phyloP scores from a whole-genome alignment of 2,888 invertebrate species.

The Baccha elongata region DNA sequence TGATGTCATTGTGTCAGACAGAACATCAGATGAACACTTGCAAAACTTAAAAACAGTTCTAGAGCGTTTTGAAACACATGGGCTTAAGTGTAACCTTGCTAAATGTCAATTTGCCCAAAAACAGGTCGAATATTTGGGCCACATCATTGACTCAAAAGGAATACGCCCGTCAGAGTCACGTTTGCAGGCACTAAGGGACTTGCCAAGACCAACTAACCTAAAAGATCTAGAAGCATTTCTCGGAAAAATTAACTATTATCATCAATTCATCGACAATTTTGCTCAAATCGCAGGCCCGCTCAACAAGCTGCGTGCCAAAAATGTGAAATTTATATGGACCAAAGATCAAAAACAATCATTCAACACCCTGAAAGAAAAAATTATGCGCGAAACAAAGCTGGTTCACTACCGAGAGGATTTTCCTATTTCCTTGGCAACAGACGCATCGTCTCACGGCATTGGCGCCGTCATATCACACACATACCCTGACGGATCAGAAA shows the following conservation, averaged over 20 bases:
- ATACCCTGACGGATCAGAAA: too few species aligned
- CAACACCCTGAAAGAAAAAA: neutral
- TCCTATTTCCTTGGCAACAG: slow-evolving; percentile 50
- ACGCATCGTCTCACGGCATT: slow-evolving; percentile 56
- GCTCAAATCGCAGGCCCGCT: neutral
- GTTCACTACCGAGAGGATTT: slow-evolving; percentile 62
- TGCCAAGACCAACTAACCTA: neutral
- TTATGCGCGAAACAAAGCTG: slow-evolving; percentile 9
- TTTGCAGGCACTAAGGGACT: neutral
- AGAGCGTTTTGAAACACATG: neutral
- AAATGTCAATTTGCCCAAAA: neutral
- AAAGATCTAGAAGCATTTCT: neutral
- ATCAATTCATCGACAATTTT: slow-evolving; percentile 3
- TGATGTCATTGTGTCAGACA: slow-evolving; percentile 7
- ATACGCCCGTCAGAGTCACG: neutral
- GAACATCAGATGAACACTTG: neutral
- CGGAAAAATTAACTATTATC: slow-evolving; percentile 2
- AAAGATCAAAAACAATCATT: neutral
- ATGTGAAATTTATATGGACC: neutral
- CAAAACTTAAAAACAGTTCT: neutral
- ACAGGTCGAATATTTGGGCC: slow-evolving; percentile 1
- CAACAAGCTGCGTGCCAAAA: neutral
- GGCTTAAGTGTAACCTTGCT: neutral
- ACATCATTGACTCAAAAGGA: slow-evolving; percentile 19
- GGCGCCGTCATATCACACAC: too few species aligned